Evolutionary conservation across 1,140 invertebrate species (phyloP).

Genomic region (Acromyrmex charruanus): DNA sequence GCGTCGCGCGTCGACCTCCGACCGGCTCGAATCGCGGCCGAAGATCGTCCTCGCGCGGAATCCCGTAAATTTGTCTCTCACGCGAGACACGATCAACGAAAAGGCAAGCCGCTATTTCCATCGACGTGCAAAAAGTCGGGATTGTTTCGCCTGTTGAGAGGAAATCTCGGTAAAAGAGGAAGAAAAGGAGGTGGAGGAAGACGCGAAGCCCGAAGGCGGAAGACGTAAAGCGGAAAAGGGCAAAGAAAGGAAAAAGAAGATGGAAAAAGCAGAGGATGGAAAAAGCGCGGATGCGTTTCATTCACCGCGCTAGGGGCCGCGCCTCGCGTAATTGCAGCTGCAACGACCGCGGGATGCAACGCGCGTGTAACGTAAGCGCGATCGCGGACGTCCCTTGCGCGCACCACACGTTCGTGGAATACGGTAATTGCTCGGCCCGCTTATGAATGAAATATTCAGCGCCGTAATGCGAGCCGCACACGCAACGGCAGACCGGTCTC

Average conservation of each 20-base stretch:
- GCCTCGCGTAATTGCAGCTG: constrained; percentile 76
- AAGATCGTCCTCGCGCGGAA: constrained; percentile 14
- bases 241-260: background rate
- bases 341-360: constrained; percentile 63
- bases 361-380: constrained; percentile 47
- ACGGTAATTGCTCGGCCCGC: constrained; percentile 75
- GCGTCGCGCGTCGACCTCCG: constrained; percentile 4
- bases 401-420: constrained; percentile 74
- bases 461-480: constrained; percentile 80
- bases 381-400: constrained; percentile 49
- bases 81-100: constrained; percentile 33
- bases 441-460: constrained; percentile 85
- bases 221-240: constrained; percentile 4
- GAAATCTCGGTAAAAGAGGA: background rate
- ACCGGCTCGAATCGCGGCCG: constrained; percentile 27
- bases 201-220: background rate
- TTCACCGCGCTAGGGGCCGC: constrained; percentile 73
- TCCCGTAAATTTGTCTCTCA: constrained; percentile 55
- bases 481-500: constrained; percentile 79
- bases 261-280: background rate
- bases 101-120: constrained; percentile 53
- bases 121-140: constrained; percentile 61
- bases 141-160: background rate
- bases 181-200: background rate
- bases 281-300: constrained; percentile 71